A percentile compares a stretch with the other conserved stretches of the same genome.
Conservation (phyloP, 2,888 invertebrate species). For the Macaria notata region DNA sequence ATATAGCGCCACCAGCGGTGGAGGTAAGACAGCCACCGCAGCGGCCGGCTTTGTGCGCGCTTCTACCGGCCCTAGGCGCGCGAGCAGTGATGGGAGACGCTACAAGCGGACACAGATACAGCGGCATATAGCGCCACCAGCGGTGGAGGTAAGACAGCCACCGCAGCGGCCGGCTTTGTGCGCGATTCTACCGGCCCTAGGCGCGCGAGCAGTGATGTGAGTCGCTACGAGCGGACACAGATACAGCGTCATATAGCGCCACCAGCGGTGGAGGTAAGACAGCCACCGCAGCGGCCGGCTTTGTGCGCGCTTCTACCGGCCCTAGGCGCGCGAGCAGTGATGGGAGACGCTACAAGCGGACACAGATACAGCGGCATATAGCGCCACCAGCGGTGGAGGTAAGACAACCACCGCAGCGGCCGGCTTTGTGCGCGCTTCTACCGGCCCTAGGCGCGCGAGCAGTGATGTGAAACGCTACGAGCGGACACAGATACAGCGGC, state of each 20-base stretch:
- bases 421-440: constrained; percentile 75
- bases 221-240: constrained; percentile 10
- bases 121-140: constrained; percentile 54
- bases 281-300: constrained; percentile 77
- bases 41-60: constrained; percentile 76
- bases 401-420: constrained; percentile 78
- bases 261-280: constrained; percentile 72
- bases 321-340: constrained; percentile 37
- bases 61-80: constrained; percentile 57
- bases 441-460: constrained; percentile 48
- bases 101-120: constrained; percentile 30
- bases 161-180: constrained; percentile 79
- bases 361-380: constrained; percentile 45
- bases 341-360: constrained; percentile 23
- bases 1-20: constrained; percentile 59
- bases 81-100: constrained; percentile 26
- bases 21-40: constrained; percentile 77
- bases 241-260: constrained; percentile 46
- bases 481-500: constrained; percentile 44
- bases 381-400: constrained; percentile 62
- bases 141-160: constrained; percentile 73
- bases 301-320: constrained; percentile 71
- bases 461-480: constrained; percentile 36
- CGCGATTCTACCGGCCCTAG: constrained; percentile 64
- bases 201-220: constrained; percentile 27